phyloP scores from a whole-genome alignment of 2,888 invertebrate genomes.

The Drosophila mimetica region DNA sequence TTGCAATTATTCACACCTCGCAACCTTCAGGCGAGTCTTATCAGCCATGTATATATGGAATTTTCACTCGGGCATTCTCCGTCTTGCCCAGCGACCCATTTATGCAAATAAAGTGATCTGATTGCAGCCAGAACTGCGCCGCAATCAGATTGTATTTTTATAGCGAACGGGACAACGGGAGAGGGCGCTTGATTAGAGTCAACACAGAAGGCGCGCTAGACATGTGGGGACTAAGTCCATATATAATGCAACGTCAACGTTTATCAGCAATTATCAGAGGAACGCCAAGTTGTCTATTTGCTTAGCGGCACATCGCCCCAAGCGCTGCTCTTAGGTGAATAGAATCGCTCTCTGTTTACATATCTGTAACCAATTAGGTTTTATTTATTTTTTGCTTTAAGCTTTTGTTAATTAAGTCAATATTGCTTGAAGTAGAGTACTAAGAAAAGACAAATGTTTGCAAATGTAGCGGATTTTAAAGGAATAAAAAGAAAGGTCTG shows the following conservation, averaged over 20 bases:
- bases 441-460: slow-evolving; percentile 35
- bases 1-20: slow-evolving; percentile 33
- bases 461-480: slow-evolving; percentile 7
- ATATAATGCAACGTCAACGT: slow-evolving; percentile 45
- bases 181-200: slow-evolving; percentile 62
- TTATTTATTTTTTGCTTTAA: slow-evolving; percentile 21
- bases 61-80: slow-evolving; percentile 5
- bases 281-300: slow-evolving; percentile 49
- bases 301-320: slow-evolving; percentile 63
- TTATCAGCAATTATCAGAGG: slow-evolving; percentile 65
- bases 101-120: slow-evolving; percentile 63
- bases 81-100: slow-evolving; percentile 39
- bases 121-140: slow-evolving; percentile 59
- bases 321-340: slow-evolving; percentile 50
- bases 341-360: slow-evolving; percentile 51
- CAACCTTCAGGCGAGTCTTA: slow-evolving; percentile 43
- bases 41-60: slow-evolving; percentile 27
- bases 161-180: slow-evolving; percentile 9
- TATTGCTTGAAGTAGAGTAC: slow-evolving; percentile 46
- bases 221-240: slow-evolving; percentile 5
- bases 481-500: too few species aligned
- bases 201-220: slow-evolving; percentile 51
- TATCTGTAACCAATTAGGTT: slow-evolving; percentile 49
- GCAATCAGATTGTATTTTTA: slow-evolving; percentile 15
- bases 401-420: slow-evolving; percentile 51